Evolutionary conservation across 2,888 invertebrate species (phyloP).

Genomic region (Alloplasta piceator): DNA sequence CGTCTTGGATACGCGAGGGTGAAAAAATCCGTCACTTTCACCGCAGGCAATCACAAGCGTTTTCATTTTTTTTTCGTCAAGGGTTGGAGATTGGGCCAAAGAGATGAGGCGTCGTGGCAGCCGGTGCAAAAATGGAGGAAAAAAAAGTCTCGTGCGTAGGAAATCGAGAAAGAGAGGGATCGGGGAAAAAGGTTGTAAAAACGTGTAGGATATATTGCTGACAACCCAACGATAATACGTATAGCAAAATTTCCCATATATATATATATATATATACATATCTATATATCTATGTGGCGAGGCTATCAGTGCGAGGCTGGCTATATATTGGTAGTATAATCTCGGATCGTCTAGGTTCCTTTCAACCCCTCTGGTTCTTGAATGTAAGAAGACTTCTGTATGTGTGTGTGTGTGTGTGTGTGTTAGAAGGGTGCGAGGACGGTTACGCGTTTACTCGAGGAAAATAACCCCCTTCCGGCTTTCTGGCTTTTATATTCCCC

Average conservation of each 20-base stretch:
- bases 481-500: conserved; percentile 40
- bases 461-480: conserved; percentile 46
- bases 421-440: conserved; percentile 28
- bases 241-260: neutral
- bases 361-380: neutral
- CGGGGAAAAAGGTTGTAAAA: neutral
- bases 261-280: conserved; percentile 11
- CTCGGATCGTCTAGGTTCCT: conserved; percentile 13
- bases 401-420: too few species aligned
- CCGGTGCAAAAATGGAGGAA: conserved; percentile 41
- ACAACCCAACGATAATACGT: neutral
- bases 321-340: conserved; percentile 22
- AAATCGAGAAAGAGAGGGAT: neutral
- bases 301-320: conserved; percentile 38
- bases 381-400: too few species aligned
- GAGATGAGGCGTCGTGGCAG: neutral
- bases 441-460: conserved; percentile 21
- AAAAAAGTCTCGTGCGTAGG: conserved; percentile 1
- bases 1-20: neutral
- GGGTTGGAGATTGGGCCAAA: conserved; percentile 12
- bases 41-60: conserved; percentile 43
- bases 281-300: neutral
- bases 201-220: neutral
- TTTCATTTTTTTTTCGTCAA: conserved; percentile 24
- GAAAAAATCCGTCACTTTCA: conserved; percentile 43